A percentile compares a stretch with the other conserved stretches of the same genome.
phyloP scores from a whole-genome alignment of 2,113 vertebrate genomes.

The Azemiops feae region DNA sequence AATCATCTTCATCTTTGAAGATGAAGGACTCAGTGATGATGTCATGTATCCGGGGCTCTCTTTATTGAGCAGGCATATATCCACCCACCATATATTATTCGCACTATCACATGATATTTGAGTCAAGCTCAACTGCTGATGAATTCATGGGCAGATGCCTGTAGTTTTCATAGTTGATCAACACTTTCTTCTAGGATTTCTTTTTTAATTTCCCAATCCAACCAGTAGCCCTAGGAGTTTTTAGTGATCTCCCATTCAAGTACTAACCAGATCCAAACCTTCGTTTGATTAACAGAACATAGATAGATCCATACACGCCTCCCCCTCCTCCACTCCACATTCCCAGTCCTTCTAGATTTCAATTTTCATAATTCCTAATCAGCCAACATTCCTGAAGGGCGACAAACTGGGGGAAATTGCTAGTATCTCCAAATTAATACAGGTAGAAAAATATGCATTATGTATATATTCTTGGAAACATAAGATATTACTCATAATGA shows the following conservation, averaged over 20 bases:
- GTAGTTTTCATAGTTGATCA: not conserved
- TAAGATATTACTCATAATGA: not conserved
- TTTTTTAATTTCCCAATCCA: not conserved
- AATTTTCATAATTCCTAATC: not conserved
- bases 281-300: not conserved
- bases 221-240: not conserved
- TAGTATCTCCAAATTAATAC: not conserved
- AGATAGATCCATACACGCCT: not conserved
- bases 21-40: not conserved
- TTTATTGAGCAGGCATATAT: conserved; percentile 14
- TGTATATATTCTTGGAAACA: not conserved
- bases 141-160: not conserved
- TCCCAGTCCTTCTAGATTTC: not conserved
- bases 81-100: not conserved
- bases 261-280: not conserved
- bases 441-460: not conserved
- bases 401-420: not conserved
- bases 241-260: not conserved
- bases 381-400: not conserved
- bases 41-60: conserved; percentile 10
- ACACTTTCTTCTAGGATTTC: not conserved
- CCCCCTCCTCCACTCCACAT: not conserved
- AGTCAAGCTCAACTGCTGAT: not conserved
- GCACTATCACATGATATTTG: not conserved
- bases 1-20: conserved; percentile 13